Base-by-base conservation (phyloP, 1,140 invertebrate genomes). In the Zeugodacus cucurbitae region DNA sequence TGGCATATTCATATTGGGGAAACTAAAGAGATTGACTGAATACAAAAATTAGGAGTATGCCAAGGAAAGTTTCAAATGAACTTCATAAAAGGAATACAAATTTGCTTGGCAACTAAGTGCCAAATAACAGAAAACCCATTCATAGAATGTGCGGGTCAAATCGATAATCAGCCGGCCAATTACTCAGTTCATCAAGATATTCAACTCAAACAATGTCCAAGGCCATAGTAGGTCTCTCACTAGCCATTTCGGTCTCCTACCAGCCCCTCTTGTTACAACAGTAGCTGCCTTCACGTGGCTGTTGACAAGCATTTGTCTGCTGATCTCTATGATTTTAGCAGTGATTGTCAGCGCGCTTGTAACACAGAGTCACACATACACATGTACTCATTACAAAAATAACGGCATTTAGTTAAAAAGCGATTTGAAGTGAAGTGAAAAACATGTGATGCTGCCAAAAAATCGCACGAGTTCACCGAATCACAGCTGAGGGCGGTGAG, bases 281-380 rank as follows among this genome's bases (percentile, higher is more conserved):
- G 48, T 54, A 54, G 48, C n/a, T n/a, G n/a, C 48, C 34, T 22
- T 20, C 34, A 41, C 32, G 67, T 34, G 67, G 20, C 6, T 74
- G 67, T 74, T 41, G 34, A 74, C 67, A 74, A 74, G 67, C 41
- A 74, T 41, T 74, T 74, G 67, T 74, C 67, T 37, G 67, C 67
- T 74, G 67, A 74, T 74, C 67, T 41, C 11, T 29, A 14, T 67
- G 62, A 67, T 67, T 67, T 67, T 29, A 64, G 62, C 62, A 48
- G 48, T 48, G 48, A 48, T 64, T 17, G n/a, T 67, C 62, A 67
- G 29, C 26, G 14, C 0, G 17, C 62, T 14, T 32, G 32, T 67
- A 32, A 54, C 0, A 0, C 11, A 54, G 4, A 48, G 3, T 48
- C 11, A 48, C 44, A 54, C 48, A 4, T 4, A 54, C 5, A 17